Conservation (phyloP, 2,888 invertebrate genomes). For the Chrysolina oricalcia region DNA sequence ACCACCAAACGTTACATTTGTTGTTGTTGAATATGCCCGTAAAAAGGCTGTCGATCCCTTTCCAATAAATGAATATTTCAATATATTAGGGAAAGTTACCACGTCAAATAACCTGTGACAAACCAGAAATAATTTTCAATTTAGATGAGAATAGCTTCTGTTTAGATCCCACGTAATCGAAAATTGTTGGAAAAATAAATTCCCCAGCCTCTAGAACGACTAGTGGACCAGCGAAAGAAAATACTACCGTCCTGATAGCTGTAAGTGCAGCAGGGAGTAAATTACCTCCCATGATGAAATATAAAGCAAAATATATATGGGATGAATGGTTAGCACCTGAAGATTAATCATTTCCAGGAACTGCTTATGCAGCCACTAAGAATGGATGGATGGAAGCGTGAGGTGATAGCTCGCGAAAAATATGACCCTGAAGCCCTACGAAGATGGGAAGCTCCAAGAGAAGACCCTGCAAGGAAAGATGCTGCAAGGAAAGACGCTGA, state of each 20-base stretch:
- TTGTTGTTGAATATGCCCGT: background rate
- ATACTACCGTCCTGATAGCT: constrained; percentile 31
- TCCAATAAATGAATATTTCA: constrained; percentile 14
- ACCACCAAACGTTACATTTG: no score
- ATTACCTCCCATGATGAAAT: constrained; percentile 22
- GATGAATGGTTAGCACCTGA: constrained; percentile 15
- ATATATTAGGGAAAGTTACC: background rate
- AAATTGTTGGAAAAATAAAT: constrained; percentile 40
- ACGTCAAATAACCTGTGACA: background rate
- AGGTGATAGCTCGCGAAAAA: constrained; percentile 1
- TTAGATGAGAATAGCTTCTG: constrained; percentile 47
- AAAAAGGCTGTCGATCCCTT: constrained; percentile 24
- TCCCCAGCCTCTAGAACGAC: constrained; percentile 29
- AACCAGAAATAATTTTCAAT: constrained; percentile 38
- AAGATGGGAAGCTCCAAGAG: background rate
- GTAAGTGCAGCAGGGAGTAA: constrained; percentile 21
- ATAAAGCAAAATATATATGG: constrained; percentile 28
- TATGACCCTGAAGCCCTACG: constrained; percentile 13
- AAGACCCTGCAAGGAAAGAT: background rate
- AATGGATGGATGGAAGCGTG: constrained; percentile 59
- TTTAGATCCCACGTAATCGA: constrained; percentile 41
- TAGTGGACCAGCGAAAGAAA: constrained; percentile 31
- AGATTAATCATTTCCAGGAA: constrained; percentile 27
- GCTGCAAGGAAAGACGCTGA: background rate
- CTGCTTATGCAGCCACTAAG: constrained; percentile 29